phyloP scores from a whole-genome alignment of 2,888 invertebrate species.

The Seladonia tumulorum region DNA sequence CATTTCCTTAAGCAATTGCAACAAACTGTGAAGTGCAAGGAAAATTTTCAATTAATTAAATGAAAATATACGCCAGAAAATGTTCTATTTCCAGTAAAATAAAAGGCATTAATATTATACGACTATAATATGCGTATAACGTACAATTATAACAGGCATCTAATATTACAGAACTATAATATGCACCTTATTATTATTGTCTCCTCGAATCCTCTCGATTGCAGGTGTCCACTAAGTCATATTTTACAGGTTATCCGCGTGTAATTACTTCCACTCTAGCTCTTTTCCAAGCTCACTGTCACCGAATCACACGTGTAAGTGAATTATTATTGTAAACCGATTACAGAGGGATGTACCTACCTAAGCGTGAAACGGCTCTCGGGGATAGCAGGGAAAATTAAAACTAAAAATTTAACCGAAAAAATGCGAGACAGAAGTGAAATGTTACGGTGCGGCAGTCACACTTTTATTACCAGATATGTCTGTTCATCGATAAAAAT shows the following conservation, averaged over 20 bases:
- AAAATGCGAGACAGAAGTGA: conserved; percentile 27
- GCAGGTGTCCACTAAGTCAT: conserved; percentile 12
- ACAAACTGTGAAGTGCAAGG: neutral
- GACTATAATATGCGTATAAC: neutral
- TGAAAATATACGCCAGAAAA: neutral
- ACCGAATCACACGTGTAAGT: conserved; percentile 51
- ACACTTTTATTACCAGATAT: conserved; percentile 36
- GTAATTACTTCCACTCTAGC: conserved; percentile 19
- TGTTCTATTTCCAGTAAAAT: neutral
- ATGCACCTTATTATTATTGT: conserved; percentile 2
- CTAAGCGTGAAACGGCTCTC: conserved; percentile 37
- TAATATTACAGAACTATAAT: neutral
- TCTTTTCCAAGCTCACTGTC: conserved; percentile 8
- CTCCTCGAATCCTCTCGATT: neutral
- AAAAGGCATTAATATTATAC: neutral
- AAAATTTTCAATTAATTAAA: neutral
- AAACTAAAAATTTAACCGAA: conserved; percentile 43
- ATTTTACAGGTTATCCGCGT: conserved; percentile 43
- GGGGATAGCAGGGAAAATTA: conserved; percentile 19
- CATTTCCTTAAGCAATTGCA: neutral
- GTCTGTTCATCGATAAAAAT: conserved; percentile 28
- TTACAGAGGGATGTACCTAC: conserved; percentile 30
- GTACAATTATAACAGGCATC: neutral
- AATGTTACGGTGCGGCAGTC: conserved; percentile 38
- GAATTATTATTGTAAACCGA: conserved; percentile 47